Percentiles rank a stretch among this genome's conserved stretches.
Conservation (phyloP, 1,140 invertebrate genomes). For the Tetragonula clypearis region DNA sequence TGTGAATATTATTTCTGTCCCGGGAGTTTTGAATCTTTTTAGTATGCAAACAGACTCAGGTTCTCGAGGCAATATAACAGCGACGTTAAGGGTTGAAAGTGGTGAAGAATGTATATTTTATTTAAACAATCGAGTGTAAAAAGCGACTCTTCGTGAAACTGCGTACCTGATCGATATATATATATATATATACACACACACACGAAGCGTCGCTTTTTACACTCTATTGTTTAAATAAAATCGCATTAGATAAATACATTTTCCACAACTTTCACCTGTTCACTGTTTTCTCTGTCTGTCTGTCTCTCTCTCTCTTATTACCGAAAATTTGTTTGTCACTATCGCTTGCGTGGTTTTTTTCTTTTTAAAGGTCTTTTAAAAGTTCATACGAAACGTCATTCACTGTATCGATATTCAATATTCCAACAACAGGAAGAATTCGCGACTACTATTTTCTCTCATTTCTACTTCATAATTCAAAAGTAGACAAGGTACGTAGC, state of each 20-base stretch:
- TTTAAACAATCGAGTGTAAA: too few species aligned
- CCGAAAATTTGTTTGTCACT: neutral
- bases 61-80: constrained; percentile 71
- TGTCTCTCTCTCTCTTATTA: neutral
- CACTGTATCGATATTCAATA: neutral
- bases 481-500: neutral
- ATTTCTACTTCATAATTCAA: neutral
- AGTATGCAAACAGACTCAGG: constrained; percentile 76
- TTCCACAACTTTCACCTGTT: constrained; percentile 19
- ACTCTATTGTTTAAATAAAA: constrained; percentile 53
- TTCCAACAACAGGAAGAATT: neutral
- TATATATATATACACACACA: too few species aligned
- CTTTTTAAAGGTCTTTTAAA: neutral
- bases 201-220: constrained; percentile 66
- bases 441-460: neutral
- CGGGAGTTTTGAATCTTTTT: constrained; percentile 76
- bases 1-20: constrained; percentile 75
- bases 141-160: too few species aligned
- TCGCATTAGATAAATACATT: constrained; percentile 32
- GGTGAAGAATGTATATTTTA: constrained; percentile 36
- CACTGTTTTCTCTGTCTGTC: neutral
- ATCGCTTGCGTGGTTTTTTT: neutral
- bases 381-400: neutral
- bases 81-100: constrained; percentile 54
- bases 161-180: too few species aligned